Conservation (phyloP, 1,140 invertebrate genomes). For the Pseudoatta argentina region DNA sequence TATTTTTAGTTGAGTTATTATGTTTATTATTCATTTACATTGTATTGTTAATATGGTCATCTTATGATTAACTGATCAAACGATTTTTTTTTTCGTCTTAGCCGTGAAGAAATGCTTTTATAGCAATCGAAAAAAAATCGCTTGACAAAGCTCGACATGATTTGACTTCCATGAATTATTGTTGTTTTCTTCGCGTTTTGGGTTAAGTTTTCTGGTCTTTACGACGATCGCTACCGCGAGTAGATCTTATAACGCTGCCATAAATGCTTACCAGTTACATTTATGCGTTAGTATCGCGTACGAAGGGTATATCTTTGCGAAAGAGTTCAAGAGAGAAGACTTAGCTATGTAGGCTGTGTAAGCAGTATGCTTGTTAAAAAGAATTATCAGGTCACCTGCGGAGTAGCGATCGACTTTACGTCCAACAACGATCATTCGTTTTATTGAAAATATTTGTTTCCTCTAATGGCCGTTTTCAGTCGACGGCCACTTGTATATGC, state of each 20-base stretch:
- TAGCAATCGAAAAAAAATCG: background rate
- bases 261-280: constrained; percentile 71
- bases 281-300: constrained; percentile 51
- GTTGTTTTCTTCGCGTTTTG: constrained; percentile 65
- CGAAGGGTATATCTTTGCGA: constrained; percentile 21
- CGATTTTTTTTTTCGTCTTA: constrained; percentile 27
- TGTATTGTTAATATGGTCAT: constrained; percentile 67
- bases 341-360: constrained; percentile 57
- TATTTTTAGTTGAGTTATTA: constrained; percentile 68
- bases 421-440: constrained; percentile 34
- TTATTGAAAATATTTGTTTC: background rate
- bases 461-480: constrained; percentile 6
- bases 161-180: constrained; percentile 53
- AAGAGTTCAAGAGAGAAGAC: constrained; percentile 18
- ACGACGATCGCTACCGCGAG: constrained; percentile 70
- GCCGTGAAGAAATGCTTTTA: background rate
- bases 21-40: constrained; percentile 63
- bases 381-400: constrained; percentile 23
- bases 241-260: constrained; percentile 75
- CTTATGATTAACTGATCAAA: constrained; percentile 16
- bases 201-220: constrained; percentile 69
- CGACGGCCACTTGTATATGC: constrained; percentile 30
- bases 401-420: constrained; percentile 52
- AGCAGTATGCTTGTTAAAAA: constrained; percentile 59
- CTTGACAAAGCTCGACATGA: constrained; percentile 6